Percentiles rank a stretch among this genome's conserved stretches.
phyloP scores from a whole-genome alignment of 2,113 vertebrate species.

The Dicaeum eximium region DNA sequence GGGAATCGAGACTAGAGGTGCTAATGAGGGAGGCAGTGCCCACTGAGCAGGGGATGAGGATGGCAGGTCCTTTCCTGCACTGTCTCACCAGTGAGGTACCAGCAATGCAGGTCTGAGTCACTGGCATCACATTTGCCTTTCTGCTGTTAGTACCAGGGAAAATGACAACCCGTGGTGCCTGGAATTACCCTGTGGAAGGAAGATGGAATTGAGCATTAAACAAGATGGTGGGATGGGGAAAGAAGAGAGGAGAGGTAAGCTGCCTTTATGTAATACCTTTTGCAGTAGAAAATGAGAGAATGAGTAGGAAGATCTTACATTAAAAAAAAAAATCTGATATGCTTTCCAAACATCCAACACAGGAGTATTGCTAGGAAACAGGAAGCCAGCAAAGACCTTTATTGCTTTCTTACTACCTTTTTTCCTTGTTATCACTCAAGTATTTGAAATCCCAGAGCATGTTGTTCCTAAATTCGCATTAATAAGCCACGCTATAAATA shows the following conservation, averaged over 20 bases:
- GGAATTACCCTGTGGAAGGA: background rate
- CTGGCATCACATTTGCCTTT: background rate
- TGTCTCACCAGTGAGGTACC: background rate
- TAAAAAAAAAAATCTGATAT: rapidly evolving
- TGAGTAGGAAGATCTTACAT: background rate
- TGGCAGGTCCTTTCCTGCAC: background rate
- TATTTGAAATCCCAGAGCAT: background rate
- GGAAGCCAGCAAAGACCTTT: background rate
- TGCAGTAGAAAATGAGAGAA: background rate
- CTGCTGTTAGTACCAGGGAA: background rate
- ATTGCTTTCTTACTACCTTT: background rate
- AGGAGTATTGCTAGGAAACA: background rate
- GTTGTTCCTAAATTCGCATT: background rate
- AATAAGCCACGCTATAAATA: background rate
- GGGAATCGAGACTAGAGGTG: background rate
- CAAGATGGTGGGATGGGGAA: background rate
- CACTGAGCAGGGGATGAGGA: background rate
- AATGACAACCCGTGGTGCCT: background rate
- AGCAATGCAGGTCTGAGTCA: background rate
- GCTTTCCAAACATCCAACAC: background rate
- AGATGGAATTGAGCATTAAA: background rate
- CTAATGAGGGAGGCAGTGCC: background rate
- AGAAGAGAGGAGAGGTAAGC: background rate
- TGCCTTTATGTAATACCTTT: background rate
- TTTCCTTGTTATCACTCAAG: background rate